Evolutionary conservation across 2,113 vertebrate species (phyloP).

Genomic region (Maccullochella peelii): DNA sequence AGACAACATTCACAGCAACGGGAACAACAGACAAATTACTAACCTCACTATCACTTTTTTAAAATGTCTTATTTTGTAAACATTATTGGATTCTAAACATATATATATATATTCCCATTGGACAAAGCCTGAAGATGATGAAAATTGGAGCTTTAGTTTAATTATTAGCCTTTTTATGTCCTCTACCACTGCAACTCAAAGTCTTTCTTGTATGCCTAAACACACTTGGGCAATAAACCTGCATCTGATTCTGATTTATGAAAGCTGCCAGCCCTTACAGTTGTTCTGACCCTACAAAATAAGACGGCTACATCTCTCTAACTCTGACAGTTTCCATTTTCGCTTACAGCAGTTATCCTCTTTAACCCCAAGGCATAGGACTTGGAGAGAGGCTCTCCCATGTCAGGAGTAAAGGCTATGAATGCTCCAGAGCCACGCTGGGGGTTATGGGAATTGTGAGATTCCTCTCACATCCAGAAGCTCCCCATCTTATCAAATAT

Average conservation of each 20-base stretch:
- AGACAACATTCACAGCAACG: background rate
- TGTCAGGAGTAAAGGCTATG: constrained; percentile 65
- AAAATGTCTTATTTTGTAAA: background rate
- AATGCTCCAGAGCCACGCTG: constrained; percentile 42
- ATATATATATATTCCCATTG: background rate
- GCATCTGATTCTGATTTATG: constrained; percentile 6
- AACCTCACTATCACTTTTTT: background rate
- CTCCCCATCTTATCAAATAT: constrained; percentile 33
- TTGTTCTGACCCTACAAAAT: background rate
- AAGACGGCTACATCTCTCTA: constrained; percentile 19
- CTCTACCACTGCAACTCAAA: background rate
- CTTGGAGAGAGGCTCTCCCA: constrained; percentile 41
- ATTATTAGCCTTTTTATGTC: background rate
- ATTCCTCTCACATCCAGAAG: constrained; percentile 50
- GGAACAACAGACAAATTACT: background rate
- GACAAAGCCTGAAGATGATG: background rate
- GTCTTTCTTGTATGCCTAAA: background rate
- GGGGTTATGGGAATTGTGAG: constrained; percentile 71
- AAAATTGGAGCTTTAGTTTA: background rate
- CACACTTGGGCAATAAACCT: background rate
- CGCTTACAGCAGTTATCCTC: constrained; percentile 25
- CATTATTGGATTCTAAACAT: background rate
- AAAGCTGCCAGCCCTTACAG: background rate
- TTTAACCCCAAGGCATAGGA: constrained; percentile 52
- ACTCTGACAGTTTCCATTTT: constrained; percentile 27